phyloP scores from a whole-genome alignment of 2,113 vertebrate genomes.

The Phoxinus phoxinus region DNA sequence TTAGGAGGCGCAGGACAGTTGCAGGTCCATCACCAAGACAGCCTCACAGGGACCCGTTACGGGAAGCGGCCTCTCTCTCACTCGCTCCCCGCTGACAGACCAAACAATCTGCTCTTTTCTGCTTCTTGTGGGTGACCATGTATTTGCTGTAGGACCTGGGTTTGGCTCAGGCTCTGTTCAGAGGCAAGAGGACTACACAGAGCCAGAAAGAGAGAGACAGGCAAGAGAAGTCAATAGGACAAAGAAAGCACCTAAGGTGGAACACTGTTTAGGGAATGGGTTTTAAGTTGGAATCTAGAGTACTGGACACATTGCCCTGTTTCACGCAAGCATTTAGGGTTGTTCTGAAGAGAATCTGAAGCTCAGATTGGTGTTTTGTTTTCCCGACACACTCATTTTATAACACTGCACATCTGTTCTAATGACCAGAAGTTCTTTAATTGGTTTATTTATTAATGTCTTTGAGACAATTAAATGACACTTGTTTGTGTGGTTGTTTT shows the following conservation, averaged over 20 bases:
- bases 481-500: conserved; percentile 17
- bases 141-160: conserved; percentile 2
- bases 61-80: conserved; percentile 51
- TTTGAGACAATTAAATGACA: conserved; percentile 26
- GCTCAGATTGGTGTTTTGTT: conserved; percentile 15
- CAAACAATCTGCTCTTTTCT: conserved; percentile 31
- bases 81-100: conserved; percentile 29
- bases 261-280: neutral
- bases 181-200: neutral
- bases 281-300: conserved; percentile 47
- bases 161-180: conserved; percentile 8
- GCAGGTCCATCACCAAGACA: conserved; percentile 50
- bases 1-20: conserved; percentile 50
- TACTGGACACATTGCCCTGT: conserved; percentile 61
- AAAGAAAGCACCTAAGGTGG: neutral
- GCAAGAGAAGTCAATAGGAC: neutral
- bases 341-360: neutral
- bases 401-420: conserved; percentile 49
- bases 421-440: conserved; percentile 27
- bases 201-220: conserved; percentile 22
- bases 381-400: conserved; percentile 13
- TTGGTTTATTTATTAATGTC: conserved; percentile 21
- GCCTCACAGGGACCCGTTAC: conserved; percentile 52
- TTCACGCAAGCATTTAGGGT: conserved; percentile 6
- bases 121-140: conserved; percentile 34